Evolutionary conservation across 2,888 invertebrate species (phyloP).

Genomic region (Brachylomia viminalis): DNA sequence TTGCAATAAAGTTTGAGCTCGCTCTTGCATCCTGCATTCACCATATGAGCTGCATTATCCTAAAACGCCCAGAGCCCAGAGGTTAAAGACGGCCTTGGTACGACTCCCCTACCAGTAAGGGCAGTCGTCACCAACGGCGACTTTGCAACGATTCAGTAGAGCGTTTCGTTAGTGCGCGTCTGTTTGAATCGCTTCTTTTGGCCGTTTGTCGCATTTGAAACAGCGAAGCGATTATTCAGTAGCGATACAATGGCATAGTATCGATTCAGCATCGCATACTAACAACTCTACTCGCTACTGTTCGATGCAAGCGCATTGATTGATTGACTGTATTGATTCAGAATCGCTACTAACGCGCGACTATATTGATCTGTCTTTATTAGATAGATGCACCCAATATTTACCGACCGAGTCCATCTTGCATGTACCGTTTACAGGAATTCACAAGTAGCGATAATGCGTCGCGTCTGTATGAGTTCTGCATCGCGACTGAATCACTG

Average conservation of each 20-base stretch:
- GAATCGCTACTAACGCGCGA: not conserved
- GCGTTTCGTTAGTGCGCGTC: not conserved
- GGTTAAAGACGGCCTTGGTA: not conserved
- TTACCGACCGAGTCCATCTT: not conserved
- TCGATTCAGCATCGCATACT: no score
- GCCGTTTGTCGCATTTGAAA: not conserved
- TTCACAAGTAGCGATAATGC: not conserved
- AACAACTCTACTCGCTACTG: no score
- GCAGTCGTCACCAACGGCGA: not conserved
- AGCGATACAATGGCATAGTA: not conserved
- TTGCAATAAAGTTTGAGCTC: not conserved
- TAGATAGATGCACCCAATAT: not conserved
- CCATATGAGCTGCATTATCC: not conserved
- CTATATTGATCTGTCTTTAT: not conserved
- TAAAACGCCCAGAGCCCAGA: not conserved
- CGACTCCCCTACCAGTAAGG: not conserved
- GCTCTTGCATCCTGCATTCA: not conserved
- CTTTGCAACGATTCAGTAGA: not conserved
- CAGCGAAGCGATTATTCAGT: not conserved
- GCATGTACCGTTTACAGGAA: not conserved
- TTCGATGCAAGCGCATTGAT: no score
- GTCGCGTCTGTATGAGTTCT: not conserved
- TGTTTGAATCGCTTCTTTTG: not conserved
- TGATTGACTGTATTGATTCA: not conserved
- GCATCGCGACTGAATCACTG: not conserved